Evolutionary conservation across 2,888 invertebrate genomes (phyloP), one percentile per base, ranked within the genome.

Genomic region (Megastigmus dorsalis): DNA sequence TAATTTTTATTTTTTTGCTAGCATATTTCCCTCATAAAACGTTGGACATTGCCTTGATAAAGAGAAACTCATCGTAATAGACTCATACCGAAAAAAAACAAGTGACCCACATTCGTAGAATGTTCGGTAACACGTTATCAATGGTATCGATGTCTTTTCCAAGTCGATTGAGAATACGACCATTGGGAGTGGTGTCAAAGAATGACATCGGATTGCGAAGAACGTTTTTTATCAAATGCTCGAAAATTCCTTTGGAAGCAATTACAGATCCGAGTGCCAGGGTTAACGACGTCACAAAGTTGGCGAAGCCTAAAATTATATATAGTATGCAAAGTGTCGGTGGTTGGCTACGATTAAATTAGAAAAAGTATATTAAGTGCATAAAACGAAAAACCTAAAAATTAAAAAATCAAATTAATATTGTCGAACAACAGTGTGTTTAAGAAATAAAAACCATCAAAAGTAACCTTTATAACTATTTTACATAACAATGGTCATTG

Each of bases 151-250:
- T 89, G 87, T 94, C 93, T 89, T 91, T 92, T 80, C 92, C 91
- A 86, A 93, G 92, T 80, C 92, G 90, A 88, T 92, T 92, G 65
- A 94, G 89, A 80, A 94, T 90, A 83, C 94, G 90, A 83, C 94
- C 94, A 77, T 90, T 82, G 6, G 93, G 93, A 79, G 93, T 92
- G 78, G 91, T 89, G 86, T 94, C 93, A 88, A 93, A 94, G 89
- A 93, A 94, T 79, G 90, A 90, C 89, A 92, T 91, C 75, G 93
- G 92, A 81, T 90, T 91, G 81, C 90, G 90, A 66, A 94, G 88
- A 79, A 93, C 88, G 81, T 89, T 89, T 63, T 84, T 79, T 78
- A 93, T 87, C 80, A 93, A 88, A 77, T 83, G 82, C 81, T 89
- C 88, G 86, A 94, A 94, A 80, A 94, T 89, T 80, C 85, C 86